Conservation (phyloP, 2,888 invertebrate genomes). For the Rotaria macrura region DNA sequence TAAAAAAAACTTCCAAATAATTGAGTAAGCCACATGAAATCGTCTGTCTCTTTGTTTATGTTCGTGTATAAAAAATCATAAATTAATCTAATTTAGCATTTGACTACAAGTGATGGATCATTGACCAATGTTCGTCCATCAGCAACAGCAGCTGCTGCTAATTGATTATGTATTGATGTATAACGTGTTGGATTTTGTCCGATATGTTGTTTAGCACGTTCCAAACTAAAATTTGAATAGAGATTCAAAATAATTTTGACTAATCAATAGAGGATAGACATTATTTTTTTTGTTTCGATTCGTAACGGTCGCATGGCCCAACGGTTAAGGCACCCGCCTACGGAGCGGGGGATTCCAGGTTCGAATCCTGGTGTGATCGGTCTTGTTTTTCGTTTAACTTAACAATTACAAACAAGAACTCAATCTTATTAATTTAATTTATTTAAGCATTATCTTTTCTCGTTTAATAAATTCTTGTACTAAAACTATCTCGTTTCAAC, state of each 20-base stretch:
- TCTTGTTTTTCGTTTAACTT: neutral
- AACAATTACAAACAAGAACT: too few species aligned
- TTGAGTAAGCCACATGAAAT: too few species aligned
- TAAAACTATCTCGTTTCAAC: too few species aligned
- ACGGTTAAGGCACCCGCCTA: neutral
- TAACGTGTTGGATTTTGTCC: neutral
- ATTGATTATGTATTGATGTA: neutral
- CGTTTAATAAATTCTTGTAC: too few species aligned
- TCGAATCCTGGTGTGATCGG: slow-evolving; percentile 2
- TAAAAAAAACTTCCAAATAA: too few species aligned
- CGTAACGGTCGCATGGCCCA: neutral
- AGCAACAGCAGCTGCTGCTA: neutral
- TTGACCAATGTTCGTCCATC: neutral
- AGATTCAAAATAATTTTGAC: neutral
- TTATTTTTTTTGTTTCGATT: neutral
- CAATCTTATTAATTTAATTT: too few species aligned
- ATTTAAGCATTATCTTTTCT: too few species aligned
- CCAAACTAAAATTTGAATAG: neutral
- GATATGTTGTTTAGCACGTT: neutral
- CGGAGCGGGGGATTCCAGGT: neutral
- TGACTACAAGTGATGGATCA: neutral
- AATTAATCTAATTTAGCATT: neutral
- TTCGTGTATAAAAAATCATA: neutral
- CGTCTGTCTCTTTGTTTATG: too few species aligned
- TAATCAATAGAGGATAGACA: neutral